Percentiles rank a stretch among this genome's conserved stretches.
These are phyloP conservation scores for Portunus trituberculatus DNA, from an alignment of 1,140 invertebrate species.

Conservation along the genomic window DNA sequence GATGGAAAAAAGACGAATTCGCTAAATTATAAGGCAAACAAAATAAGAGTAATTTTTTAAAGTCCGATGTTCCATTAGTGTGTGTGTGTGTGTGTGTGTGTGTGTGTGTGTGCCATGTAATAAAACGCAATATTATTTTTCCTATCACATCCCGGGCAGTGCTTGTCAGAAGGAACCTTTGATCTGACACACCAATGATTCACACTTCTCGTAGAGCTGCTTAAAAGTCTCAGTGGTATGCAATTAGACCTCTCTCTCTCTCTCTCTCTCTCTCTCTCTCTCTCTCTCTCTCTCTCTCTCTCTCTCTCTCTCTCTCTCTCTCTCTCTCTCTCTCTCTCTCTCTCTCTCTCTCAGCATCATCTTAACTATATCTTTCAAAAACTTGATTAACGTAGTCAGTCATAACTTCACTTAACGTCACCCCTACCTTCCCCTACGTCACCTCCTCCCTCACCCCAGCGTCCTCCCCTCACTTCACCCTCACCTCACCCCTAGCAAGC, in stretches of 20 bases:
- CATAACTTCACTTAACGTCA: background rate
- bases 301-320: conserved; percentile 6
- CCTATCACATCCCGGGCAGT: too few relatives aligned
- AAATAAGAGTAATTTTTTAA: background rate
- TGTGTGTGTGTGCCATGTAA: too few relatives aligned
- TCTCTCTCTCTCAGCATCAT: background rate
- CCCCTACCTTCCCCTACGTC: background rate
- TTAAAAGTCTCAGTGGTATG: too few relatives aligned
- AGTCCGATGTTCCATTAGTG: background rate
- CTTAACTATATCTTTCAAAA: too few relatives aligned
- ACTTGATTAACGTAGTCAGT: too few relatives aligned
- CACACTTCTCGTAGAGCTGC: too few relatives aligned
- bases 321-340: background rate
- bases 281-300: conserved; percentile 6
- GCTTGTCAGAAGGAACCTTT: too few relatives aligned
- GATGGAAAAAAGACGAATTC: background rate
- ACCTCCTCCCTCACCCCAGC: background rate
- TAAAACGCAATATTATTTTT: too few relatives aligned
- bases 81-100: conserved; percentile 11
- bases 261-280: too few relatives aligned
- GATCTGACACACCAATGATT: too few relatives aligned
- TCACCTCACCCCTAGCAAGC: background rate
- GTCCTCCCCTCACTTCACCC: background rate
- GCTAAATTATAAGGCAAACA: background rate
- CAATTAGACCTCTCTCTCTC: too few relatives aligned